These are phyloP conservation scores for Boloria euphrosyne DNA, from an alignment of 2,888 invertebrate species.

Conservation along the genomic window DNA sequence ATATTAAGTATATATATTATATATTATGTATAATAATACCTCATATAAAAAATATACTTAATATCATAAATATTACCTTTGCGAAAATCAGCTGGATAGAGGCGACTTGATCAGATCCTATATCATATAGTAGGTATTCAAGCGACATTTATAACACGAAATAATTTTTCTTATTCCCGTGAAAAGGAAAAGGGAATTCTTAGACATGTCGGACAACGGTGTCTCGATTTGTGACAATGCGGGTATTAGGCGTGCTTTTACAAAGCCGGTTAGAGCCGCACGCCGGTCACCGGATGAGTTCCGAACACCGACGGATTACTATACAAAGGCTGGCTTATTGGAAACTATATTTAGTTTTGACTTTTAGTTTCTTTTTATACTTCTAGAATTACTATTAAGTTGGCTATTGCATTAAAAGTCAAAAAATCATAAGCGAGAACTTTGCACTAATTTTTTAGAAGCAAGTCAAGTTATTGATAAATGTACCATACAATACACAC, in stretches of 20 bases:
- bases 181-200: slow-evolving; percentile 43
- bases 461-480: too few relatives aligned
- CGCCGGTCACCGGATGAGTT: slow-evolving; percentile 60
- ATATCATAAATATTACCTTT: too few relatives aligned
- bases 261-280: slow-evolving; percentile 63
- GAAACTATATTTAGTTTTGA: slow-evolving; percentile 68
- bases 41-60: too few relatives aligned
- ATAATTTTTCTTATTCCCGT: slow-evolving; percentile 5
- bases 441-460: too few relatives aligned
- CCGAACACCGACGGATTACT: slow-evolving; percentile 59
- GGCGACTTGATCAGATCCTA: too few relatives aligned
- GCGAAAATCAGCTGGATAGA: too few relatives aligned
- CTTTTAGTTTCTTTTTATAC: slow-evolving; percentile 45
- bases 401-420: background rate
- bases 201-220: slow-evolving; percentile 47
- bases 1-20: too few relatives aligned
- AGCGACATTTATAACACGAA: slow-evolving; percentile 1
- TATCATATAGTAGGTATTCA: too few relatives aligned
- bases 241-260: slow-evolving; percentile 74
- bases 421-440: too few relatives aligned
- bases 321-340: slow-evolving; percentile 71
- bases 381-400: background rate
- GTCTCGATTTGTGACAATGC: slow-evolving; percentile 51
- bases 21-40: too few relatives aligned
- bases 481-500: too few relatives aligned